Evolutionary conservation across 2,888 invertebrate genomes (phyloP), one percentile per base, ranked within the genome.

Genomic region (Petrolisthes cinctipes): DNA sequence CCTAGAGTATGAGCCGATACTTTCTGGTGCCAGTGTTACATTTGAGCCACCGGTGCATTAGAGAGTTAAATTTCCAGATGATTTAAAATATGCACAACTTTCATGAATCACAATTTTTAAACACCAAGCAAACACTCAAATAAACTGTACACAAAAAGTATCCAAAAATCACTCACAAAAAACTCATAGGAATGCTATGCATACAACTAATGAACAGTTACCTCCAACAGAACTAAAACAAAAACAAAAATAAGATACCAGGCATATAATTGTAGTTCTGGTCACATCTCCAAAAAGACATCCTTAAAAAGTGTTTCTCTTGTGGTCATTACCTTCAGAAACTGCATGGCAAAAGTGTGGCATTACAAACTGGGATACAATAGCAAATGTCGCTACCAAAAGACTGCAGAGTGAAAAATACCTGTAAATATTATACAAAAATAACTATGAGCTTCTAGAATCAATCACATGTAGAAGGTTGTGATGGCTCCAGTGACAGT

Each of bases 391-490:
- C 20, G 71, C 84, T 87, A 87, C 87, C 81, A 79, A 81, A 80
- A 86, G 73, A 87, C 87, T 87, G 87, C 87, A 87, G 75, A 87
- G 87, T 87, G 79, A 84, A 84, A 83, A 87, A 87, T 87, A 87
- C 56, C 81, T 87, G 79, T 81, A 87, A 87, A 79, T 80, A 87
- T 87, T 71, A 87, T 87, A 87, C 84, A 87, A 87, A 87, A 87
- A 87, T 87, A 87, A 87, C 83, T 87, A 83, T 87, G 61, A 86
- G 83, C 76, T 83, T 80, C 84, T 84, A 84, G 87, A 87, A 83
- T 83, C 81, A 84, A 83, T 87, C 87, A 87, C 84, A 84, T 84
- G 80, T 87, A 87, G 84, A 86, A 86, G 86, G 81, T 73, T 7
- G 81, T 73, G 71, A 80, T 81, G 86, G 81, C 86, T 86, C 81